Base-by-base conservation (phyloP, 2,888 invertebrate species). In the Helicoverpa assulta region DNA sequence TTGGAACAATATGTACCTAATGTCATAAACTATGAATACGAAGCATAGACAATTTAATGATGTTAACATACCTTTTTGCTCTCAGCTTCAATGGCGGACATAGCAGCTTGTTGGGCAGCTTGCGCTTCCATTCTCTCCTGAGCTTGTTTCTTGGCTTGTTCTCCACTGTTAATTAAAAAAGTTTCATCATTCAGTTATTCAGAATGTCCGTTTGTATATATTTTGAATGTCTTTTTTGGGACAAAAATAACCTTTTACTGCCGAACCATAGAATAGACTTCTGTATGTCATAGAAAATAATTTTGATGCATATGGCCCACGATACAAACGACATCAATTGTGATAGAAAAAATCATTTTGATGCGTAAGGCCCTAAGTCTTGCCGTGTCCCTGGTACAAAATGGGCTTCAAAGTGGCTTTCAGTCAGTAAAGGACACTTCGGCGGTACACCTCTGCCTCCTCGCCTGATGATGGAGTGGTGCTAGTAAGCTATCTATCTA, bases 81-180 rank as follows among this genome's bases (percentile, higher is more conserved):
- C 89, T 98, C 98, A 0, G 98, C 97, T 91, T 98, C 98, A 43
- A 98, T 98, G 0, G 98, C 98, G 0, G 98, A 97, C 98, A 98
- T 98, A 0, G 98, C 98, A 0, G 98, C 98, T 89, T 98, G 98
- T 86, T 98, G 98, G 0, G 97, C 98, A 0, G 98, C 98, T 78
- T 98, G 98, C 0, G 98, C 98, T 91, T 98, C 98, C 65, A 97
- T 97, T 40, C 98, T 96, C 78, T 98, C 98, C 83, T 97, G 97
- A 1, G 98, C 98, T 83, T 98, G 97, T 80, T 97, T 97, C 91
- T 98, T 97, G 0, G 98, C 98, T 81, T 98, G 98, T 88, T 98
- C 98, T 0, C 98, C 98, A n/a, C 97, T 97, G 88, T 7, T 51
- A 14, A 7, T n/a, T 29, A 47, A 19, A 2, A 5, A 14, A 56